phyloP scores from a whole-genome alignment of 2,113 vertebrate genomes.

The Paraplagusia blochii region DNA sequence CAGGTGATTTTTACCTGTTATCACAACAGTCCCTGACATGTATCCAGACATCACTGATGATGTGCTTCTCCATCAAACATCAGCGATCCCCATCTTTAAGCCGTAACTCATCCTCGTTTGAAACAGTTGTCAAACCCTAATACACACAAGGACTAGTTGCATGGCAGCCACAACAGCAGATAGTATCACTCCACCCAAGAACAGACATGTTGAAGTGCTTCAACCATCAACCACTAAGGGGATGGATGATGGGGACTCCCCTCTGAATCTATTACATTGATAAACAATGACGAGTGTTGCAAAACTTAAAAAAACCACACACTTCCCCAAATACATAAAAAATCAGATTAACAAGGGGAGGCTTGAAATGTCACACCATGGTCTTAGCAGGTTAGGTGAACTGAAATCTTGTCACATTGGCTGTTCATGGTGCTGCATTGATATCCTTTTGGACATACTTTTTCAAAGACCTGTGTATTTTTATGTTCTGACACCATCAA shows the following conservation, averaged over 20 bases:
- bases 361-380: too few relatives aligned
- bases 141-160: background rate
- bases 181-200: slow-evolving; percentile 15
- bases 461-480: too few relatives aligned
- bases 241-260: background rate
- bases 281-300: background rate
- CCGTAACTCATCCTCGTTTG: background rate
- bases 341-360: too few relatives aligned
- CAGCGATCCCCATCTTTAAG: background rate
- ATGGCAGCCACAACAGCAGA: slow-evolving; percentile 15
- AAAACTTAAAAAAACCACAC: too few relatives aligned
- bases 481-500: too few relatives aligned
- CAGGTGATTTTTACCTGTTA: slow-evolving; percentile 23
- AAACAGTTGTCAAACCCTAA: slow-evolving; percentile 5
- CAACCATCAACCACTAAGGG: slow-evolving; percentile 7
- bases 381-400: too few relatives aligned
- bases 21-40: slow-evolving; percentile 24
- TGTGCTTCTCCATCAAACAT: slow-evolving; percentile 4
- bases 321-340: too few relatives aligned
- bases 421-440: too few relatives aligned
- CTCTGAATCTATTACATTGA: background rate
- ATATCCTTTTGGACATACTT: too few relatives aligned
- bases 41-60: background rate
- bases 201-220: slow-evolving; percentile 31
- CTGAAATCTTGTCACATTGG: too few relatives aligned